These are phyloP conservation scores for Chymomyza amoena DNA, from an alignment of 2,888 invertebrate species.

Conservation along the genomic window DNA sequence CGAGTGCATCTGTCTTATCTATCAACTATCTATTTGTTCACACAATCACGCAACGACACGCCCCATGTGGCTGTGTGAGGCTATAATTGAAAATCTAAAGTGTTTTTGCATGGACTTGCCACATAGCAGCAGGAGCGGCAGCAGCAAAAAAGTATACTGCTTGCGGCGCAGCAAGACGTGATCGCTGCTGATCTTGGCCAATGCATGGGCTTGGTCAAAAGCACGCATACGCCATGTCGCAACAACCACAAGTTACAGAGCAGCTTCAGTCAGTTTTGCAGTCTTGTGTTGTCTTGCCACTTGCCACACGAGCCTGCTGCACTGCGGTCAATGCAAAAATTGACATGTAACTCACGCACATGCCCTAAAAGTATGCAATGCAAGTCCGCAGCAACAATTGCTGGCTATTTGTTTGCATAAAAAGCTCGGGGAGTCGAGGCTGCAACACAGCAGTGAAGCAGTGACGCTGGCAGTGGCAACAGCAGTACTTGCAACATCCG, in stretches of 20 bases:
- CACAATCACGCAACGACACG: conserved; percentile 14
- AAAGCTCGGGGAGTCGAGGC: background rate
- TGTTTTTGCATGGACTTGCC: background rate
- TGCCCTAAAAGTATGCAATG: conserved; percentile 9
- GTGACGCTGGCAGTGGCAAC: background rate
- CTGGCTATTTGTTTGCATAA: background rate
- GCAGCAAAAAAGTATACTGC: background rate
- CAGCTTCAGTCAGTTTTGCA: background rate
- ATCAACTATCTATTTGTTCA: conserved; percentile 46
- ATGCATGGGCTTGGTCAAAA: background rate
- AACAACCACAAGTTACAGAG: background rate
- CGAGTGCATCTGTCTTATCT: conserved; percentile 67
- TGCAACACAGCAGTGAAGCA: conserved; percentile 6
- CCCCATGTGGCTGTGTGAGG: conserved; percentile 6
- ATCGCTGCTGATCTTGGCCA: background rate
- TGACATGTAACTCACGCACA: conserved; percentile 57
- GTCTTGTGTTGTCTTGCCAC: background rate
- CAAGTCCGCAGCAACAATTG: background rate
- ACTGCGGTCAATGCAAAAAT: conserved; percentile 40
- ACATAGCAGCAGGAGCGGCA: background rate
- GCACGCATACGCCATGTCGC: background rate
- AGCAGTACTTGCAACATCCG: background rate
- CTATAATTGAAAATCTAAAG: conserved; percentile 28
- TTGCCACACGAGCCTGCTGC: background rate
- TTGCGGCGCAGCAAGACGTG: background rate